These are phyloP conservation scores for Ormyrus labotus DNA, from an alignment of 2,888 invertebrate genomes.

Conservation along the genomic window DNA sequence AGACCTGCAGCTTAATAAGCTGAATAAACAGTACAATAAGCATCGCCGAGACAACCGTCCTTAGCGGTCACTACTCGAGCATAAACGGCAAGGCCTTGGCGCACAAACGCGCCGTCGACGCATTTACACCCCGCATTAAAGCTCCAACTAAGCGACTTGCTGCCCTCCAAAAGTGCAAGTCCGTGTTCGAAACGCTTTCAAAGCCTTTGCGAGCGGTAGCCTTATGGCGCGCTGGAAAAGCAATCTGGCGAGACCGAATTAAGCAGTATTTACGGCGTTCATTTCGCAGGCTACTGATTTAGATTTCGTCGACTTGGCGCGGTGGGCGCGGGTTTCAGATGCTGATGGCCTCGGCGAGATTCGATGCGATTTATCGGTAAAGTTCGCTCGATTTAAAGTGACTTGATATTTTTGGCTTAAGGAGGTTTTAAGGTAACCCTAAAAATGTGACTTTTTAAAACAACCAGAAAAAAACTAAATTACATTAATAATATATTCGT, in stretches of 20 bases:
- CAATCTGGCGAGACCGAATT: background rate
- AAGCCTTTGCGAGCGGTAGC: background rate
- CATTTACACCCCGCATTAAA: conserved; percentile 12
- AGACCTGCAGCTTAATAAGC: background rate
- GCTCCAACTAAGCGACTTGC: background rate
- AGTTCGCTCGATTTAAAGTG: too few species aligned
- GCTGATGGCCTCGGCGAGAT: too few species aligned
- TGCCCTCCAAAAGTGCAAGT: conserved; percentile 30
- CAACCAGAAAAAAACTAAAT: too few species aligned
- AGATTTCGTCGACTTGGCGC: conserved; percentile 2
- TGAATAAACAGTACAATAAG: background rate
- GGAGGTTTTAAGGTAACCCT: too few species aligned
- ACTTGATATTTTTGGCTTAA: too few species aligned
- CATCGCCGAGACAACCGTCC: background rate
- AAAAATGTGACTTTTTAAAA: too few species aligned
- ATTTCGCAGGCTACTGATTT: background rate
- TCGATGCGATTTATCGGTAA: too few species aligned
- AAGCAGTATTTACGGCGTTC: background rate
- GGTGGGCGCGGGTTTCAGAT: background rate
- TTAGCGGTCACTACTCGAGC: too few species aligned
- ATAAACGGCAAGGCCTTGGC: too few species aligned
- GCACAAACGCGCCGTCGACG: background rate
- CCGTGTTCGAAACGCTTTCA: conserved; percentile 25
- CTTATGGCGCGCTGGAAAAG: background rate
- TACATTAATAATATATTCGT: too few species aligned